Percentiles rank a stretch among this genome's conserved stretches.
Conservation (phyloP, 2,888 invertebrate species). For the Drosophila leonis region DNA sequence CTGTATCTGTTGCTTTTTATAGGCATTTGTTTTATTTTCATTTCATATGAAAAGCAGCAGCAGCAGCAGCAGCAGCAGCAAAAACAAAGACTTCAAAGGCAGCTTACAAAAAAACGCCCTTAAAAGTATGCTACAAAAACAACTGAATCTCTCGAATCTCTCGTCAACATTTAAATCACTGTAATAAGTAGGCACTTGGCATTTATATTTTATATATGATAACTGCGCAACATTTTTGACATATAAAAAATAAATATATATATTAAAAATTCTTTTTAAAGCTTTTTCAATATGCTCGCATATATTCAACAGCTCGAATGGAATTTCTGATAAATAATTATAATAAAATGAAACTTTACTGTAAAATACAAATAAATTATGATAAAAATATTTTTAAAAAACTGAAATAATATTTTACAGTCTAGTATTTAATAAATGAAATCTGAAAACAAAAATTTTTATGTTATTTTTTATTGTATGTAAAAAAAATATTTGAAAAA, state of each 20-base stretch:
- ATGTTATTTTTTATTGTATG: background rate
- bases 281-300: background rate
- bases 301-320: background rate
- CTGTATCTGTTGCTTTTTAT: slow-evolving; percentile 76
- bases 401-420: background rate
- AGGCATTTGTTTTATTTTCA: slow-evolving; percentile 69
- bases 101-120: slow-evolving; percentile 9
- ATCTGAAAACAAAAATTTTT: background rate
- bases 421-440: background rate
- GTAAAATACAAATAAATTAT: background rate
- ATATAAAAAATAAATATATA: background rate
- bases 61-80: slow-evolving; percentile 17
- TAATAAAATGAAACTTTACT: background rate
- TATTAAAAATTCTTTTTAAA: background rate
- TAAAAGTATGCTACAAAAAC: slow-evolving; percentile 28
- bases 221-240: background rate
- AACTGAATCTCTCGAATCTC: background rate
- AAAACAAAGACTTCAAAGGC: slow-evolving; percentile 15
- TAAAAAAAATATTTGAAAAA: too few species aligned
- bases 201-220: background rate
- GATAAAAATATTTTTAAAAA: background rate
- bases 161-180: slow-evolving; percentile 4
- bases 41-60: slow-evolving; percentile 35
- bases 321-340: background rate
- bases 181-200: background rate